A percentile compares a stretch with the other conserved stretches of the same genome.
These are phyloP conservation scores for Malaclemys terrapin DNA, from an alignment of 2,113 vertebrate genomes.

Conservation along the genomic window DNA sequence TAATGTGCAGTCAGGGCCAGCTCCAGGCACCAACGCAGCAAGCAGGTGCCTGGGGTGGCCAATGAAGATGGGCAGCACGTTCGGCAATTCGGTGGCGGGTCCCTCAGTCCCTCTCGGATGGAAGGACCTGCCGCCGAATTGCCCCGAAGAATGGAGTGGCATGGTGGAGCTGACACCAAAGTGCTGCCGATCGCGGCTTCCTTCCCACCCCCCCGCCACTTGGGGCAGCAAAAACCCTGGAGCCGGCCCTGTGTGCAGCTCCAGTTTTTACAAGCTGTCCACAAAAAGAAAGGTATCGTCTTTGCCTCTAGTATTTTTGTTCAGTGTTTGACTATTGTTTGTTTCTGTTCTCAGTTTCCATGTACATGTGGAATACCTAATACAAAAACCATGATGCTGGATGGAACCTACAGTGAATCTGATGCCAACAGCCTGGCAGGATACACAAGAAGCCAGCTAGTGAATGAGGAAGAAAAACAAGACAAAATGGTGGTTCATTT, in stretches of 20 bases:
- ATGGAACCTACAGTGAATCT: slow-evolving; percentile 89
- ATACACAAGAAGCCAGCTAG: slow-evolving; percentile 85
- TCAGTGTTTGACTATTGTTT: not conserved
- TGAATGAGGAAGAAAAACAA: slow-evolving; percentile 89
- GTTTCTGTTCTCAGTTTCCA: slow-evolving; percentile 75
- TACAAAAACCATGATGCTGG: slow-evolving; percentile 89
- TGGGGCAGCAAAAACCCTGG: no score
- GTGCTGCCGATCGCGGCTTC: no score
- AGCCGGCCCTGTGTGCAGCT: not conserved
- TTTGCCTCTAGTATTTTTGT: not conserved
- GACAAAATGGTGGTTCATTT: slow-evolving; percentile 90
- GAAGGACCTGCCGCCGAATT: no score
- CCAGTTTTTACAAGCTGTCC: not conserved
- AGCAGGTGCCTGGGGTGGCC: no score
- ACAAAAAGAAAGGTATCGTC: not conserved
- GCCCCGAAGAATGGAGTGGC: no score
- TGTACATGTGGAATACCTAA: slow-evolving; percentile 89
- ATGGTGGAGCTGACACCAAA: no score
- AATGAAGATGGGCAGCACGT: no score
- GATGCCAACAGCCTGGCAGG: slow-evolving; percentile 92
- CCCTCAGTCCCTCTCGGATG: no score
- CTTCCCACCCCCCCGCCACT: no score
- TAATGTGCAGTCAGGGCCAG: not conserved
- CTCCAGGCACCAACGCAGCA: no score
- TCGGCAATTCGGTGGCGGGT: no score